Evolutionary conservation across 1,140 invertebrate species (phyloP), one percentile per base, ranked within the genome.

Genomic region (Coboldia fuscipes): DNA sequence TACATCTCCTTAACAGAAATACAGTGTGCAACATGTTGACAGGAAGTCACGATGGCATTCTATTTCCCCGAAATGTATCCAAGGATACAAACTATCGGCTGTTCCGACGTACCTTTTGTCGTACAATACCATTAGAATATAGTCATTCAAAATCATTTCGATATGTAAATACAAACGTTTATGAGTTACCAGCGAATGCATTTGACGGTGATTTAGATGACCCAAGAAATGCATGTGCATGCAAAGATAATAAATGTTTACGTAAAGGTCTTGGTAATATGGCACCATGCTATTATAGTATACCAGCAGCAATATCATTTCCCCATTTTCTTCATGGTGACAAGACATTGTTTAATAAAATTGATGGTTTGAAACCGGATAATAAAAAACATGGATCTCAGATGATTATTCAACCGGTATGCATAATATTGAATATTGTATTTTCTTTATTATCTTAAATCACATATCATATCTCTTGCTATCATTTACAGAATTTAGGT

Each of bases 291-390:
- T 78, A 78, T 40, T 80, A 74, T 48, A 68, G 72, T 72, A 62
- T 82, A 15, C 74, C 73, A 2, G 54, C 70, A 8, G 67, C 66
- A 0, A 53, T 82, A 20, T 84, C 82, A 1, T 68, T 73, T 43
- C 83, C 81, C 0, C 84, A 89, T 54, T 89, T 85, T 41, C 60
- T 72, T 34, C 50, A 72, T 30, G 67, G 65, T 1, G 73, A 82
- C 47, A 66, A 72, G 3, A 57, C 52, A 32, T 45, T 81, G 2
- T 42, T 66, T 19, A 57, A 77, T 5, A 54, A 60, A 1, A 57
- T 89, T 1, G 68, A 72, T 3, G 78, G 78, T 9, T 47, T 82
- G 9, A 45, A 55, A 3, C 75, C 77, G 0, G 52, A 70, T 37
- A 45, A 42, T 28, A 42, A 62, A 13, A 60, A 64, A 38, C 72